Conservation (phyloP, 2,797 vertebrate species). For the Darevskia nairensis region DNA sequence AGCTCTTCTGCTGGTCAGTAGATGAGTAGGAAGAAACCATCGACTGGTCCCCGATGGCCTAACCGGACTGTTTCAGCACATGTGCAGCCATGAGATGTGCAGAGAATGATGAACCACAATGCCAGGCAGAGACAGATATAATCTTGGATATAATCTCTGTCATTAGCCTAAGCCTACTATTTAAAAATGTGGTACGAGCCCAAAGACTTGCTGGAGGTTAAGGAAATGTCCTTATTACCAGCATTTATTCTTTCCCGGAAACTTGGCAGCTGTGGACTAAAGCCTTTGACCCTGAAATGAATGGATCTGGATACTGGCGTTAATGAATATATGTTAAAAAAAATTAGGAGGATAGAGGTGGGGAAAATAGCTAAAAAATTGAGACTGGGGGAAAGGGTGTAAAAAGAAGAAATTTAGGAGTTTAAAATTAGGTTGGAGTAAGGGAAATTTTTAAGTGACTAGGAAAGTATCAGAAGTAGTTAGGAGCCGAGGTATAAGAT, state of each 20-base stretch:
- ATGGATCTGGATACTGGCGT: too few species aligned
- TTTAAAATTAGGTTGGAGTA: too few species aligned
- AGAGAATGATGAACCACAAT: neutral
- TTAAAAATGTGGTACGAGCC: neutral
- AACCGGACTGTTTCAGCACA: neutral
- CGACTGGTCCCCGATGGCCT: neutral
- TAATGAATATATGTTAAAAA: too few species aligned
- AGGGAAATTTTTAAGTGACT: too few species aligned
- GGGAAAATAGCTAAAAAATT: too few species aligned
- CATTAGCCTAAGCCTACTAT: neutral
- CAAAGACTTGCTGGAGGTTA: neutral
- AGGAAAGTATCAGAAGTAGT: too few species aligned
- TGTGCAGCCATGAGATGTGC: neutral
- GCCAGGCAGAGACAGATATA: neutral
- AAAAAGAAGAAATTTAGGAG: too few species aligned
- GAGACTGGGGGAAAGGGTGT: too few species aligned
- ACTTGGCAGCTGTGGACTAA: neutral
- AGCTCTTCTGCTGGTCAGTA: slow-evolving; percentile 89
- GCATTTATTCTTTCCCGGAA: neutral
- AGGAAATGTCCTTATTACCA: neutral
- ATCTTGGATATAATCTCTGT: neutral
- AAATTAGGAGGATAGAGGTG: too few species aligned
- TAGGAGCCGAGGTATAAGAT: too few species aligned
- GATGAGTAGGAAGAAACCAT: slow-evolving; percentile 78
- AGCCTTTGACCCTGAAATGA: too few species aligned